Evolutionary conservation across 2,888 invertebrate species (phyloP).

Genomic region (Eledona agricola): DNA sequence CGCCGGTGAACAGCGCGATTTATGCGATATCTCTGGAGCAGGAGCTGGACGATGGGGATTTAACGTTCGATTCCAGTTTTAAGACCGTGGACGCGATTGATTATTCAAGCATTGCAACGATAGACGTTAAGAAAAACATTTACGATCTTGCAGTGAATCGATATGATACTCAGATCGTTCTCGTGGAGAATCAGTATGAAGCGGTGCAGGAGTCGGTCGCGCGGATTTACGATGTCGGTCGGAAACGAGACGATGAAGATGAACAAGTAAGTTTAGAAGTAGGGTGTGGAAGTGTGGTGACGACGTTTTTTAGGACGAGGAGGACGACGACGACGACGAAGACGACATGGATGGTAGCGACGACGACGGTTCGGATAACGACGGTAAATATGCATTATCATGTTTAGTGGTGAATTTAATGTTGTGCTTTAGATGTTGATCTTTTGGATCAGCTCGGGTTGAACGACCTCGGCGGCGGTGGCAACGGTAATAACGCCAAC

Average conservation of each 20-base stretch:
- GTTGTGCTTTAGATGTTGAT: conserved; percentile 23
- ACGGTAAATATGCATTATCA: conserved; percentile 48
- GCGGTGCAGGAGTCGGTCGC: conserved; percentile 90
- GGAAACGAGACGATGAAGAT: conserved; percentile 86
- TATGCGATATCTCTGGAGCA: conserved; percentile 87
- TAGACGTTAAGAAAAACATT: conserved; percentile 91
- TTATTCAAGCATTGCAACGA: conserved; percentile 94
- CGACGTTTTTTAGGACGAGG: conserved; percentile 53
- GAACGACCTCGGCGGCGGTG: conserved; percentile 57
- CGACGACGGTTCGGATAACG: conserved; percentile 68
- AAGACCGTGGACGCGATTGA: conserved; percentile 94
- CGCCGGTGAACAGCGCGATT: conserved; percentile 84
- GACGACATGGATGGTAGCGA: conserved; percentile 70
- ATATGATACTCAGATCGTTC: conserved; percentile 85
- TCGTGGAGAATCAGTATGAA: conserved; percentile 90
- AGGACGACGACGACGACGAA: conserved; percentile 72
- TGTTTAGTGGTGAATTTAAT: conserved; percentile 9
- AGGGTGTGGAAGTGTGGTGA: background rate
- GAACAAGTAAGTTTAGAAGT: conserved; percentile 76
- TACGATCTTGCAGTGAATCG: conserved; percentile 85
- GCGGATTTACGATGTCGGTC: conserved; percentile 91
- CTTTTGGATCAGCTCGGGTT: conserved; percentile 47
- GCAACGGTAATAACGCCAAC: conserved; percentile 52
- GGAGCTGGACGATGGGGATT: conserved; percentile 75
- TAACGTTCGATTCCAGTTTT: conserved; percentile 89